Percentiles rank a stretch among this genome's conserved stretches.
Evolutionary conservation across 1,140 invertebrate genomes (phyloP).

Genomic region (Trichonephila clavipes): DNA sequence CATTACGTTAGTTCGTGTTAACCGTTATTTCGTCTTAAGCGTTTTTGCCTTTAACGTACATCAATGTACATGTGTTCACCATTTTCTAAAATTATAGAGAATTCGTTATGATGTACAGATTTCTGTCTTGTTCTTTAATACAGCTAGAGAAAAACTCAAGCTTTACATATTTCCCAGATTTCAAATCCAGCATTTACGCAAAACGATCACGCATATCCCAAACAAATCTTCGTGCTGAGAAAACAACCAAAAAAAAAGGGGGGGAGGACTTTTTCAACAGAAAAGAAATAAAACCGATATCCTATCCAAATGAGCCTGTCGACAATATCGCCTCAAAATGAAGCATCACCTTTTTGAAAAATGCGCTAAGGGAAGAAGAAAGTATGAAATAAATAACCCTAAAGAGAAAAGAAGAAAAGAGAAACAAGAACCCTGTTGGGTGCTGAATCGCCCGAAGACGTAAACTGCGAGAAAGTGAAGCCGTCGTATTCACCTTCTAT

Average conservation of each 20-base stretch:
- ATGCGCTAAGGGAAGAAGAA: not conserved
- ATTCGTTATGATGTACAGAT: not conserved
- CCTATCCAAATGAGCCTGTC: conserved; percentile 23
- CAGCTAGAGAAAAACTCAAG: not conserved
- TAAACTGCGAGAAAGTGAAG: conserved; percentile 44
- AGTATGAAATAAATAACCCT: not conserved
- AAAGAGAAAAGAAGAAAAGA: conserved; percentile 31
- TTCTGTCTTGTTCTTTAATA: not conserved
- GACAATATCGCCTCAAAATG: not conserved
- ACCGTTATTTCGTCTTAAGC: no score
- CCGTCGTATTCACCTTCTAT: conserved; percentile 31
- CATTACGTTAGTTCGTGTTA: no score
- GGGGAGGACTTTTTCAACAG: not conserved
- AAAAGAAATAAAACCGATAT: not conserved
- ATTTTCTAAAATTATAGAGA: no score
- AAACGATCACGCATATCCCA: not conserved
- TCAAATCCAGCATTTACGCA: not conserved
- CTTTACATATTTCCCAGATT: not conserved
- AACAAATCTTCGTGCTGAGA: not conserved
- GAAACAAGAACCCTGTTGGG: conserved; percentile 53
- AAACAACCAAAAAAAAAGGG: not conserved
- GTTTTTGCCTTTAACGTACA: no score
- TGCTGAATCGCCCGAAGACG: conserved; percentile 47
- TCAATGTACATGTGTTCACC: no score
- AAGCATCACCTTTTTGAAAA: conserved; percentile 20